Conservation (phyloP, 2,888 invertebrate genomes). For the Polia nebulosa region DNA sequence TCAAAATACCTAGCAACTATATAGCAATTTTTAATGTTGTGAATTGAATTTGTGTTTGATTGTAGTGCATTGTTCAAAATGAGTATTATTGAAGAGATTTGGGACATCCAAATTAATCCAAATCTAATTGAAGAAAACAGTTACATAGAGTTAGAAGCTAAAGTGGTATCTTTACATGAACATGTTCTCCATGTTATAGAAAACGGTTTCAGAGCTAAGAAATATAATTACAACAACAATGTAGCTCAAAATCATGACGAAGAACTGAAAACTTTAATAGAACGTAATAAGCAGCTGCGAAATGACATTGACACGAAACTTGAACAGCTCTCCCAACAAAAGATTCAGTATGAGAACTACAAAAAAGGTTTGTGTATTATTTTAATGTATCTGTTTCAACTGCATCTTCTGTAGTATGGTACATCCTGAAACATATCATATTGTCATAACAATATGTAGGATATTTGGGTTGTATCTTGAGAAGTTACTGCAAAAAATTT, state of each 20-base stretch:
- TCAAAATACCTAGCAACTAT: neutral
- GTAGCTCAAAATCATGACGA: conserved; percentile 74
- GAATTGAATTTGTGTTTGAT: neutral
- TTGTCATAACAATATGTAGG: neutral
- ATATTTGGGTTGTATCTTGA: neutral
- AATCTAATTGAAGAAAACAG: conserved; percentile 67
- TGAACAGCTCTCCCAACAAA: conserved; percentile 74
- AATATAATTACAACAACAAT: conserved; percentile 65
- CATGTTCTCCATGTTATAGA: conserved; percentile 71
- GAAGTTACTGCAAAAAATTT: conserved; percentile 1
- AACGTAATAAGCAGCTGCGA: conserved; percentile 79
- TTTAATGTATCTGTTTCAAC: neutral
- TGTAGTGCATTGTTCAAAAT: conserved; percentile 64
- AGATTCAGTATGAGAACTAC: conserved; percentile 78
- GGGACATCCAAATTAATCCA: conserved; percentile 72
- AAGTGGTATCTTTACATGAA: conserved; percentile 67
- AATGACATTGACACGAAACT: conserved; percentile 78
- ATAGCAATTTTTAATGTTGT: neutral
- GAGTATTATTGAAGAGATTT: conserved; percentile 77
- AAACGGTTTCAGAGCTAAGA: conserved; percentile 72
- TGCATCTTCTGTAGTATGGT: neutral
- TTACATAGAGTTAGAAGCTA: conserved; percentile 70
- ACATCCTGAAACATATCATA: neutral
- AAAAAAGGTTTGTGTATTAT: conserved; percentile 77
- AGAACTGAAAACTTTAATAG: conserved; percentile 75